Base-by-base conservation (phyloP, 2,888 invertebrate genomes). In the Drosophila atripex region DNA sequence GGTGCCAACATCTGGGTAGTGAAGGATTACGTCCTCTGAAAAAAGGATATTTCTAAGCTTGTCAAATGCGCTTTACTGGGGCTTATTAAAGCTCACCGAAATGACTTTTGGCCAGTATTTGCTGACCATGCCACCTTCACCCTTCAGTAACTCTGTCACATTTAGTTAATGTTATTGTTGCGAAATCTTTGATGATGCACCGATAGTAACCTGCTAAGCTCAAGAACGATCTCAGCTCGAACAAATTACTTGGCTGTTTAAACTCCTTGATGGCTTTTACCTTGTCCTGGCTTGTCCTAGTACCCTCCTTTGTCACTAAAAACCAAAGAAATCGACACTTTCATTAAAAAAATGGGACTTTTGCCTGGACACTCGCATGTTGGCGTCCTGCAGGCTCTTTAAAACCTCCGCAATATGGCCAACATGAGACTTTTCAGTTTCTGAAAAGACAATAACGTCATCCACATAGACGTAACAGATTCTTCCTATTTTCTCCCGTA, bases 381-480 rank as follows among this genome's bases (percentile, higher is more conserved):
- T 23, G 21, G 21, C 21, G 21, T 23, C 21, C 21, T 23, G 21
- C 21, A 23, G 4, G 21, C 54, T 30, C 8, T 54, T 23, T 23
- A 54, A 45, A 45, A 55, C 18, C 23, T 38, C 3, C 3, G 21
- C 54, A 12, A 51, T 38, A 38, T 51, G 11, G 14, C 9, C 6
- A 38, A 51, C 9, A 23, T 4, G 35, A 14, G 51, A 30, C 3
- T 50, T n/a, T 50, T 35, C n/a, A 35, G 35, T 51, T 9, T 45
- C 23, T 35, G 54, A 45, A 45, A 54, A 54, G 30, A 54, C 54
- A 45, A 45, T 54, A 23, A 23, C 54, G 45, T 45, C 45, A 6
- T 45, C 30, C 32, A 54, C 45, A 54, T 54, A 38, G 38, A 38
- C 38, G 30, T 54, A 53, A 30, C 53, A 43, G 49, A 30, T 21